Evolutionary conservation across 2,888 invertebrate species (phyloP), one percentile per base, ranked within the genome.

Genomic region (Agapostemon virescens): DNA sequence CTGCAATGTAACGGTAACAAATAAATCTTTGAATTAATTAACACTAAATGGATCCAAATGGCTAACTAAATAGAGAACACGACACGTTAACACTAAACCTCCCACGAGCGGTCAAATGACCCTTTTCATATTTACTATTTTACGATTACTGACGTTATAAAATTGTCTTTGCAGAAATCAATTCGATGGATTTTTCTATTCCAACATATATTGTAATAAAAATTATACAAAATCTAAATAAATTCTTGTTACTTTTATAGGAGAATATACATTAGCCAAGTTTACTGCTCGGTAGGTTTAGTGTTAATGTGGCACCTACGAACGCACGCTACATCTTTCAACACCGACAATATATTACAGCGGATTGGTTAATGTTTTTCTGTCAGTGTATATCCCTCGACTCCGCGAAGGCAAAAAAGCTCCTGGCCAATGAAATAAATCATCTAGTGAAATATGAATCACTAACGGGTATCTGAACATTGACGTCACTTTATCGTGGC

Each of bases 351-450:
- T 20, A 30, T 20, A 3, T 55, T 26, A 26, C 30, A 7, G n/a
- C 13, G 3, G 61, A 33, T 33, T 23, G 38, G 38, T 36, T 36
- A 40, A 55, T 61, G 26, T 42, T 64, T 76, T 66, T 36, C 42
- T 9, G n/a, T 17, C 23, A 13, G 38, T n/a, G 15, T 49, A 30
- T 1, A 20, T 20, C 3, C 30, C 7, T 9, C 6, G 20, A 13
- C 17, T 42, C 20, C 40, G 23, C n/a, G 38, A 5, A 58, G 17
- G 49, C 77, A 45, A 67, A 30, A 78, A 77, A 49, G 45, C 45
- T 9, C 40, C 23, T 33, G 66, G 30, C n/a, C 49, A n/a, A 49
- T 3, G 49, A 42, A 67, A 79, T 79, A 79, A 77, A 77, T 77
- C 70, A 67, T 30, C 17, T 9, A 26, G 40, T 15, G 61, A 79